Evolutionary conservation across 1,140 invertebrate species (phyloP).

Genomic region (Heliconius hewitsoni): DNA sequence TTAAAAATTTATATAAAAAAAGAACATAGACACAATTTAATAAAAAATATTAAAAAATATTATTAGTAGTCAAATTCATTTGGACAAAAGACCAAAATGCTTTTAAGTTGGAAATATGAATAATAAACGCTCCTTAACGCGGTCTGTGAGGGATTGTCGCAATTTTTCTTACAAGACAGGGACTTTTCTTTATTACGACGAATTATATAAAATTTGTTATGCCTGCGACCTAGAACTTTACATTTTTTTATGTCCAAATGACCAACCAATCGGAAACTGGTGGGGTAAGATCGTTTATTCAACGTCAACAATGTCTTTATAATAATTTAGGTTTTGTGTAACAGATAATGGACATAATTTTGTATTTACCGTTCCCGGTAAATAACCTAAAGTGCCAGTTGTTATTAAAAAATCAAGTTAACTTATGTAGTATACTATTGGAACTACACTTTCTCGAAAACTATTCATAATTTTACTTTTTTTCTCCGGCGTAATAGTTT

Average conservation of each 20-base stretch:
- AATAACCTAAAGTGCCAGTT: too few species aligned
- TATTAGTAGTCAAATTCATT: neutral
- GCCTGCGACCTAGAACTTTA: neutral
- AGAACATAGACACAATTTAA: neutral
- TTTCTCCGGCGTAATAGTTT: too few species aligned
- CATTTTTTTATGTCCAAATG: neutral
- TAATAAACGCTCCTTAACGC: slow-evolving; percentile 16
- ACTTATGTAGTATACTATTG: too few species aligned
- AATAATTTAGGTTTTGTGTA: neutral
- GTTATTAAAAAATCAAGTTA: too few species aligned
- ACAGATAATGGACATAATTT: too few species aligned
- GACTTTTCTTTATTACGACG: slow-evolving; percentile 19
- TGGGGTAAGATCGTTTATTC: neutral
- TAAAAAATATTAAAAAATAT: neutral
- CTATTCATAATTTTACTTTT: too few species aligned
- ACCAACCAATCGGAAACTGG: neutral
- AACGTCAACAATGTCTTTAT: neutral
- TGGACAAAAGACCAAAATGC: slow-evolving; percentile 12
- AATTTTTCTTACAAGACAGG: slow-evolving; percentile 13
- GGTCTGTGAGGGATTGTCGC: slow-evolving; percentile 7
- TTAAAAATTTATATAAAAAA: neutral
- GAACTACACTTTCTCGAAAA: too few species aligned
- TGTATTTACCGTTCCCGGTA: too few species aligned
- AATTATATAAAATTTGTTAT: slow-evolving; percentile 14
- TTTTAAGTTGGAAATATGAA: slow-evolving; percentile 19